phyloP scores from a whole-genome alignment of 2,888 invertebrate genomes.

The Cerastis leucographa region DNA sequence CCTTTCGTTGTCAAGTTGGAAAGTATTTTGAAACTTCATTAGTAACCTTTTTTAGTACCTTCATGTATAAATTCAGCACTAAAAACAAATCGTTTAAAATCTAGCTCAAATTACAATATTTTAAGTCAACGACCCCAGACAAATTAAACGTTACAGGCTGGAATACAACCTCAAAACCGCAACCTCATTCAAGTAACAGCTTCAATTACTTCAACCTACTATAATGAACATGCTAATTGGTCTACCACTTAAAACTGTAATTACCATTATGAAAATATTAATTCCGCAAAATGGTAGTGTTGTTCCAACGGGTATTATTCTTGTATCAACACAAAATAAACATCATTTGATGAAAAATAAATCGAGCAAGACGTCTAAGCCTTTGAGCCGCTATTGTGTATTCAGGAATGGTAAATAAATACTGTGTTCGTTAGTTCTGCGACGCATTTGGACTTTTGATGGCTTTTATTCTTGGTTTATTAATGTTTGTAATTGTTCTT shows the following conservation, averaged over 20 bases:
- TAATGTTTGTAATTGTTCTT: slow-evolving; percentile 24
- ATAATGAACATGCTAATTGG: slow-evolving; percentile 48
- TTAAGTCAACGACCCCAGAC: slow-evolving; percentile 8
- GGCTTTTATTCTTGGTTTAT: slow-evolving; percentile 20
- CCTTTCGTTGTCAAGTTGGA: background rate
- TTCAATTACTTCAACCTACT: slow-evolving; percentile 36
- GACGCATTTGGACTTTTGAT: slow-evolving; percentile 38
- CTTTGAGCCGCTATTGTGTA: slow-evolving; percentile 48
- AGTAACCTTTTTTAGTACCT: background rate
- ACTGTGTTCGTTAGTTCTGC: slow-evolving; percentile 47
- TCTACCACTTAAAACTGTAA: slow-evolving; percentile 37
- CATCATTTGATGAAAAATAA: slow-evolving; percentile 65
- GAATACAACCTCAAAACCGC: slow-evolving; percentile 13
- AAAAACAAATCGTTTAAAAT: background rate
- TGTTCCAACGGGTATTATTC: slow-evolving; percentile 40
- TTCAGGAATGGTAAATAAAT: slow-evolving; percentile 53
- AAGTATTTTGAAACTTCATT: background rate
- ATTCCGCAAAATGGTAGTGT: slow-evolving; percentile 25
- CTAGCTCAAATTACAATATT: background rate
- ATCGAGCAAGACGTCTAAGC: slow-evolving; percentile 51
- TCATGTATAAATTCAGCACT: background rate
- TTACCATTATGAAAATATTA: slow-evolving; percentile 51
- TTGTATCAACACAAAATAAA: slow-evolving; percentile 55
- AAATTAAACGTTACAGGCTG: slow-evolving; percentile 1
- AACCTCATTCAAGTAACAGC: slow-evolving; percentile 39